These are phyloP conservation scores for Ara ararauna DNA, from an alignment of 2,797 vertebrate genomes.

Conservation along the genomic window DNA sequence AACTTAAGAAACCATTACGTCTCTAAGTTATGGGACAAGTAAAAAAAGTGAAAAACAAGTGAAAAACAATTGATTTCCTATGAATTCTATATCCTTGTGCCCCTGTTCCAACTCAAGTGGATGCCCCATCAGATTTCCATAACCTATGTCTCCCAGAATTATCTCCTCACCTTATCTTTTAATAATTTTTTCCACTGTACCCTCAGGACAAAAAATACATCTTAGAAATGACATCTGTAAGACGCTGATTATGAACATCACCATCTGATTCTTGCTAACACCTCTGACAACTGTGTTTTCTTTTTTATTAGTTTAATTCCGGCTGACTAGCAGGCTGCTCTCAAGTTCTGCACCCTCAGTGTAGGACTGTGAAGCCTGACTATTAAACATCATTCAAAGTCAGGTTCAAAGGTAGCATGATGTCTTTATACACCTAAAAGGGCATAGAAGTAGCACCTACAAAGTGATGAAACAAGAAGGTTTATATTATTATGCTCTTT, in stretches of 20 bases:
- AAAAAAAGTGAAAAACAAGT: background rate
- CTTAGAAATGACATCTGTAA: background rate
- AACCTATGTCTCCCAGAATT: background rate
- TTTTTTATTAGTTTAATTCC: background rate
- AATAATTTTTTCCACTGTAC: background rate
- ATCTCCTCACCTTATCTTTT: background rate
- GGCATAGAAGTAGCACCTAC: background rate
- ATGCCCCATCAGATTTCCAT: background rate
- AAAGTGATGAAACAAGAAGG: background rate
- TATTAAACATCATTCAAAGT: background rate
- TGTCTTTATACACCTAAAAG: background rate
- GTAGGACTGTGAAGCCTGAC: background rate
- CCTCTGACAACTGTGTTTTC: background rate
- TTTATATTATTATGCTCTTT: background rate
- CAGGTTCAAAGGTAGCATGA: background rate
- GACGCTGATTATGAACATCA: background rate
- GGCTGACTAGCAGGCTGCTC: background rate
- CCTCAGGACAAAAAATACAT: background rate
- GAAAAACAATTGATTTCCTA: background rate
- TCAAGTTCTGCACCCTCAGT: background rate
- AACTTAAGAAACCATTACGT: background rate
- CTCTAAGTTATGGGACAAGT: background rate
- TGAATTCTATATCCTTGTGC: background rate
- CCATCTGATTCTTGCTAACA: background rate
- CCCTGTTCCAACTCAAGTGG: background rate